These are phyloP conservation scores for Microcebus ravelobensis DNA, from an alignment of 2,113 vertebrate species.

Conservation along the genomic window DNA sequence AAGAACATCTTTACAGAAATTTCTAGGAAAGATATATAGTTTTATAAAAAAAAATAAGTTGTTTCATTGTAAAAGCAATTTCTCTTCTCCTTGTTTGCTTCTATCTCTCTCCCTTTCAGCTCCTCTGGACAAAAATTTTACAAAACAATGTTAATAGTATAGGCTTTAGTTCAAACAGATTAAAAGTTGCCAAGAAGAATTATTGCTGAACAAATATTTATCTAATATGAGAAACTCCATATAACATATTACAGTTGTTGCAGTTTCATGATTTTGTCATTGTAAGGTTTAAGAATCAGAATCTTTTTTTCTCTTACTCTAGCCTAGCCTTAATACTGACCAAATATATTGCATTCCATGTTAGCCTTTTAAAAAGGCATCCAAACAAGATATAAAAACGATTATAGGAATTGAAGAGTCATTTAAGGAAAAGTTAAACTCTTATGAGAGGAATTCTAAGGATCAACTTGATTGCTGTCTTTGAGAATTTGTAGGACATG, in stretches of 20 bases:
- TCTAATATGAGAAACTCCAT: slow-evolving; percentile 60
- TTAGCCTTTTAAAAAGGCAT: slow-evolving; percentile 13
- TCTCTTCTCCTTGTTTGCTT: neutral
- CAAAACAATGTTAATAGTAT: slow-evolving; percentile 65
- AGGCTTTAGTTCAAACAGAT: slow-evolving; percentile 55
- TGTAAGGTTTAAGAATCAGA: neutral
- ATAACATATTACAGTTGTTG: slow-evolving; percentile 37
- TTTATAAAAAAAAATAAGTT: slow-evolving; percentile 56
- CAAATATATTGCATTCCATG: neutral
- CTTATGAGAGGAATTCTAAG: neutral
- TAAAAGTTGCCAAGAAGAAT: slow-evolving; percentile 51
- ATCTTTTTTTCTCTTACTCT: neutral
- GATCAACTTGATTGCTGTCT: neutral
- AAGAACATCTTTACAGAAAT: slow-evolving; percentile 28
- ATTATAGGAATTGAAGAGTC: neutral
- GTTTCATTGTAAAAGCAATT: neutral
- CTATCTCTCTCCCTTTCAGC: neutral
- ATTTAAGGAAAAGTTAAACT: slow-evolving; percentile 19
- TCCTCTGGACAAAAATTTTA: slow-evolving; percentile 39
- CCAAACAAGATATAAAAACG: neutral
- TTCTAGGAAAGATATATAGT: slow-evolving; percentile 9
- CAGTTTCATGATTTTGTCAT: neutral
- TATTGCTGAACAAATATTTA: slow-evolving; percentile 72
- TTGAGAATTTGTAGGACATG: neutral
- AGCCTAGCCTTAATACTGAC: neutral